phyloP scores from a whole-genome alignment of 2,113 vertebrate genomes.

The Osmerus eperlanus region DNA sequence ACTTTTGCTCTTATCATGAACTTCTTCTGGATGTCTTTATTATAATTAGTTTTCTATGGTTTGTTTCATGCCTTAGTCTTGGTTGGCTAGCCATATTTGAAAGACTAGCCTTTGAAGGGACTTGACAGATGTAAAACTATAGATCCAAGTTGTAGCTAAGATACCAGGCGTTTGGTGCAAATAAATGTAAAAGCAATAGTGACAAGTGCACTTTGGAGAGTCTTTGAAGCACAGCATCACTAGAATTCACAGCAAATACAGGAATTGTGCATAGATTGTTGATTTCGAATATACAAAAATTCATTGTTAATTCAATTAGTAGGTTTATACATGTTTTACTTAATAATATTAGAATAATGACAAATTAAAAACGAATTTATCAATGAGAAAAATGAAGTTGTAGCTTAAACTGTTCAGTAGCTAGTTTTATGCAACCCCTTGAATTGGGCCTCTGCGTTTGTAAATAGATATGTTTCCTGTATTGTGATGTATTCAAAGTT shows the following conservation, averaged over 20 bases:
- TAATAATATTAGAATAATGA: not conserved
- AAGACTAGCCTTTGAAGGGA: not conserved
- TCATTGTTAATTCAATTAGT: not conserved
- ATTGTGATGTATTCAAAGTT: not conserved
- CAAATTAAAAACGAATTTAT: not conserved
- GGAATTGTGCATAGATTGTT: not conserved
- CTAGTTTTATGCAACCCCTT: constrained; percentile 9
- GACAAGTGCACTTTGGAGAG: constrained; percentile 9
- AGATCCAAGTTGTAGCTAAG: not conserved
- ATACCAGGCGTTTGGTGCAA: not conserved
- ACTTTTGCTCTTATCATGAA: not conserved
- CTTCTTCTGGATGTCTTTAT: not conserved
- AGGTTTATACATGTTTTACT: not conserved
- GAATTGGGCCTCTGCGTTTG: not conserved
- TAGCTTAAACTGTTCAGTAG: not conserved
- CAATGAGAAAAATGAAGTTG: not conserved
- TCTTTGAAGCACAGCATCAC: constrained; percentile 9
- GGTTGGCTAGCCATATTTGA: constrained; percentile 1
- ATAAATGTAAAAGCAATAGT: constrained; percentile 7
- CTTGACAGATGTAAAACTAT: not conserved
- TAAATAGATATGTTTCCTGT: not conserved
- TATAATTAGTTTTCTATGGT: not conserved
- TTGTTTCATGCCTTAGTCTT: constrained; percentile 7
- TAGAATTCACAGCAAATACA: not conserved
- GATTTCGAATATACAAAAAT: not conserved